Conservation (phyloP, 2,888 invertebrate species). For the Carterocephalus palaemon region DNA sequence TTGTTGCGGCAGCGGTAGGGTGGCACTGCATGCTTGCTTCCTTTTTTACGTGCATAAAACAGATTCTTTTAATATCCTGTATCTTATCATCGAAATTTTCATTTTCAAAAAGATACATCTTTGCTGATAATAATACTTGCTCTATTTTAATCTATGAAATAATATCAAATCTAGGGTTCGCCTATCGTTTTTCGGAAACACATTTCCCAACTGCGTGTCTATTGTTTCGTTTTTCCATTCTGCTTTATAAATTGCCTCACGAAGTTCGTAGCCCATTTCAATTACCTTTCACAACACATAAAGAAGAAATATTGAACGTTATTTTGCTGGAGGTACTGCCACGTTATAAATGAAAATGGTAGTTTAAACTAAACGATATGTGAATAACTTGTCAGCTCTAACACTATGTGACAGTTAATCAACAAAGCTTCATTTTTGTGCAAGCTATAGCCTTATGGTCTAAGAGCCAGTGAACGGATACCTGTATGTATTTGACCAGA, state of each 20-base stretch:
- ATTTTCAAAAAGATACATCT: no score
- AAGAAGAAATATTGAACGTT: slow-evolving; percentile 4
- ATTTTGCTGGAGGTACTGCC: background rate
- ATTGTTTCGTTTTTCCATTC: background rate
- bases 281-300: slow-evolving; percentile 1
- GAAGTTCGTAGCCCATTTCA: slow-evolving; percentile 1
- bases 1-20: no score
- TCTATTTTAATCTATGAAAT: no score
- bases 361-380: background rate
- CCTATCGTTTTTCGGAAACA: no score
- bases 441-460: background rate
- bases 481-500: no score
- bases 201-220: background rate
- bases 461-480: background rate
- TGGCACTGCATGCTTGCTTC: no score
- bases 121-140: no score
- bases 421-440: background rate
- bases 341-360: background rate
- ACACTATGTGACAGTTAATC: slow-evolving; percentile 1
- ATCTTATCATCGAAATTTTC: no score
- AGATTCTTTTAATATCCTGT: no score
- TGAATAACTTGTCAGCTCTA: slow-evolving; percentile 1
- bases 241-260: background rate
- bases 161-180: no score
- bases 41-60: no score